Evolutionary conservation across 2,888 invertebrate species (phyloP).

Genomic region (Gerosis bhagava): DNA sequence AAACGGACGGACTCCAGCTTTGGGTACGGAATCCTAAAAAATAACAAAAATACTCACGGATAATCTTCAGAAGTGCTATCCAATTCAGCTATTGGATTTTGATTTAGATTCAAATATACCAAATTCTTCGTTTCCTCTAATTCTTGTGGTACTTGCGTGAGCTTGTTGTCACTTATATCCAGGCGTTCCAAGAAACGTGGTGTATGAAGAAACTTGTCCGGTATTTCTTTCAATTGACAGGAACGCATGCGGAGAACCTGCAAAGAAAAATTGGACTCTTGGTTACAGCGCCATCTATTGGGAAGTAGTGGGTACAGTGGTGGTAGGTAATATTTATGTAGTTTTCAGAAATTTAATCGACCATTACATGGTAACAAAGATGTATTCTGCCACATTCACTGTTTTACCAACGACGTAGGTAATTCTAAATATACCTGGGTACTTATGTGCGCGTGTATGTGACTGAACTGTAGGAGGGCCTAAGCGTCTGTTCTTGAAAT

Average conservation of each 20-base stretch:
- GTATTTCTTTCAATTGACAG: constrained; percentile 83
- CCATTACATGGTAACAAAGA: no score
- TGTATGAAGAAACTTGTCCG: constrained; percentile 85
- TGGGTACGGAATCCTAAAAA: background rate
- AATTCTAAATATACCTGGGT: no score
- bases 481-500: no score
- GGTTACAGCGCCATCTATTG: constrained; percentile 7
- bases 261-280: background rate
- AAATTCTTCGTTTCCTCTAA: constrained; percentile 83
- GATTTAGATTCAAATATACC: constrained; percentile 84
- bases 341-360: no score
- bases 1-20: no score
- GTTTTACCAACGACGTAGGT: no score
- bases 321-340: no score
- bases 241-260: constrained; percentile 87
- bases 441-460: no score
- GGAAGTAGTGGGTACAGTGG: no score
- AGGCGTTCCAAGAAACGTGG: constrained; percentile 84
- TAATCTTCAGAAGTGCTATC: constrained; percentile 59
- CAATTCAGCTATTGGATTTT: constrained; percentile 85
- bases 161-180: constrained; percentile 86
- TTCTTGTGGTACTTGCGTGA: constrained; percentile 82
- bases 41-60: constrained; percentile 49
- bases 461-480: no score
- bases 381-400: no score